Evolutionary conservation across 2,888 invertebrate species (phyloP), one percentile per base, ranked within the genome.

Genomic region (Calameuta pallipes): DNA sequence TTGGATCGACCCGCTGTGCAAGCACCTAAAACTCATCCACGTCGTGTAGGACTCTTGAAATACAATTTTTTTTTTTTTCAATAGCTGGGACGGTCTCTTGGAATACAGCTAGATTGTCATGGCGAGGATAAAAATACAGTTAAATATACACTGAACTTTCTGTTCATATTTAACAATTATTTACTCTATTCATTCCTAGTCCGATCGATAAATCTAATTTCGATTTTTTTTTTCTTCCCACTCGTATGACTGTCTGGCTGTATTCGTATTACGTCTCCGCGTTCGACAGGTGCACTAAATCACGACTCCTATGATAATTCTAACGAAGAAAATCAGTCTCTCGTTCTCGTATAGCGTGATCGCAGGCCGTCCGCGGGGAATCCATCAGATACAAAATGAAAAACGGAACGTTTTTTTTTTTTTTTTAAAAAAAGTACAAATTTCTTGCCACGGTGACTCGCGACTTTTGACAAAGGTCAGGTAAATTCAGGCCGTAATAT

Each of bases 281-380:
- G 15, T 56, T 23, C 23, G 56, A 23, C 56, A 56, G 23, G 56
- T 6, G 56, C 56, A 23, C 56, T 23, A 23, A 56, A 56, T 56
- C 56, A 56, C 56, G 56, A 56, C 23, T 9, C 23, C 56, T 56
- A 56, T 11, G 31, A 71, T 71, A 35, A 35, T 71, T 34, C 71
- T 71, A 31, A 15, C 13, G 71, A 71, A 35, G 34, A 71, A 71
- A 71, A 71, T 71, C 71, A 71, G 71, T 71, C 71, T 71, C 71
- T 71, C 71, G 71, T 71, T 71, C 71, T 71, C 71, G 71, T 71
- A 71, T 30, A 31, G 34, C 33, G 13, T 31, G 34, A 33, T 71
- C 34, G 34, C 71, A 35, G 71, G 71, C 71, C 71, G 71, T 71
- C 30, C 71, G 30, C 30, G 56, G 56, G 23, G 1, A 56, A 56